A percentile compares a stretch with the other conserved stretches of the same genome.
Conservation (phyloP, 2,888 invertebrate genomes). For the Ochropacha duplaris region DNA sequence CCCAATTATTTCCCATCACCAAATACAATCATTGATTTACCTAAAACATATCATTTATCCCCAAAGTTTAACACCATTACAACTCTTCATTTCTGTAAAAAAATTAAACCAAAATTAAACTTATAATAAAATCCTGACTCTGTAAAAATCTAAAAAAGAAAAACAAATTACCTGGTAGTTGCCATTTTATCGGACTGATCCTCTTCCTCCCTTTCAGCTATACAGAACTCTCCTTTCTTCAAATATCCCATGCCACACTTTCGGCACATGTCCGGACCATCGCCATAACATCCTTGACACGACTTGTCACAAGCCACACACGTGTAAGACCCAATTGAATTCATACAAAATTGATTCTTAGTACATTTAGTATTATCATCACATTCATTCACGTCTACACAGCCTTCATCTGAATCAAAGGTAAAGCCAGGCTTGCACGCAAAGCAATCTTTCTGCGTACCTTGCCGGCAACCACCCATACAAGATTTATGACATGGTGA, state of each 20-base stretch:
- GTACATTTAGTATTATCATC: slow-evolving; percentile 79
- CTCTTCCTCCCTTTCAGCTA: slow-evolving; percentile 82
- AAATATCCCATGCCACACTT: slow-evolving; percentile 90
- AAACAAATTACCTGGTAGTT: slow-evolving; percentile 54
- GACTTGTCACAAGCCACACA: slow-evolving; percentile 93
- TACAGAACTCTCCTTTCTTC: slow-evolving; percentile 89
- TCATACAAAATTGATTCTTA: slow-evolving; percentile 92
- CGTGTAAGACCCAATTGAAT: slow-evolving; percentile 91
- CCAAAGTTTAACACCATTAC: slow-evolving; percentile 46
- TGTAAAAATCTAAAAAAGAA: background rate
- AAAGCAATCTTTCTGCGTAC: slow-evolving; percentile 86
- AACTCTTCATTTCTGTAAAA: slow-evolving; percentile 75
- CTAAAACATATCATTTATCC: slow-evolving; percentile 43
- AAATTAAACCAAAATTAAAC: slow-evolving; percentile 22
- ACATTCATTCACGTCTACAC: slow-evolving; percentile 94
- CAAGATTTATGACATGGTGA: slow-evolving; percentile 92
- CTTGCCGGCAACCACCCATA: slow-evolving; percentile 88
- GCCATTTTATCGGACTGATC: slow-evolving; percentile 61
- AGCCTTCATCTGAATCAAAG: slow-evolving; percentile 88
- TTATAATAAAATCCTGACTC: slow-evolving; percentile 15
- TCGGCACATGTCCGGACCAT: slow-evolving; percentile 95
- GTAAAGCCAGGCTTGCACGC: slow-evolving; percentile 88
- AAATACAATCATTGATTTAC: slow-evolving; percentile 19
- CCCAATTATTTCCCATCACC: slow-evolving; percentile 45
- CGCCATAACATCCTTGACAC: slow-evolving; percentile 92